Evolutionary conservation across 2,113 vertebrate genomes (phyloP), one percentile per base, ranked within the genome.

Genomic region (Panurus biarmicus): DNA sequence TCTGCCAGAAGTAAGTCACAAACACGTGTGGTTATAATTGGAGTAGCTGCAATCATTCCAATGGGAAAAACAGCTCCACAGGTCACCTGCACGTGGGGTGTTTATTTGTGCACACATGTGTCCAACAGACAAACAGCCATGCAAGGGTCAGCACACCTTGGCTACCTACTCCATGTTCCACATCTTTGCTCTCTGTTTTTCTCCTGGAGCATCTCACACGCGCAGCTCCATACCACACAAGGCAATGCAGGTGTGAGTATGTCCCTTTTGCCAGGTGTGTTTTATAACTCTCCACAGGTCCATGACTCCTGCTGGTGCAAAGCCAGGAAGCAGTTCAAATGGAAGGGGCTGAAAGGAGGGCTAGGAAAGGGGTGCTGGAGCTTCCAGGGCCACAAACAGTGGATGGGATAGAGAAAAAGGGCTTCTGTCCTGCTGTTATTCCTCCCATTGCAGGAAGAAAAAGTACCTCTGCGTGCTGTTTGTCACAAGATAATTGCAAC

Each of bases 201-300:
- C 26, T 53, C 64, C 31, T 35, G 6, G 4, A 64, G 24, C 45
- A 61, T 51, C 24, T 36, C 62, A 61, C 3, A 0, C 0, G 0
- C 3, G 1, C 36, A 71, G 28, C 3, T 15, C 36, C 23, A 5
- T 10, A 47, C 26, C 1, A 0, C 19, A 7, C 4, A 2, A n/a
- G 48, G n/a, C 20, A 70, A 42, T 0, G 0, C 31, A 62, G 60
- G 31, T 15, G 26, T 11, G 28, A 77, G 21, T 7, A 36, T 9
- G 38, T 67, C 35, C 64, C 61, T 71, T 93, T 51, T 35, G 36
- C 60, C 69, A 74, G 79, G 50, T 62, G 38, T 28, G 72, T 75
- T 58, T 64, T 48, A 26, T 9, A 90, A 56, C 28, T 15, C 20
- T 36, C 36, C 54, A 56, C 26, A 28, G 11, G 18, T 16, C 29